A percentile compares a stretch with the other conserved stretches of the same genome.
Conservation (phyloP, 2,113 vertebrate genomes). For the Emydocephalus ijimae region DNA sequence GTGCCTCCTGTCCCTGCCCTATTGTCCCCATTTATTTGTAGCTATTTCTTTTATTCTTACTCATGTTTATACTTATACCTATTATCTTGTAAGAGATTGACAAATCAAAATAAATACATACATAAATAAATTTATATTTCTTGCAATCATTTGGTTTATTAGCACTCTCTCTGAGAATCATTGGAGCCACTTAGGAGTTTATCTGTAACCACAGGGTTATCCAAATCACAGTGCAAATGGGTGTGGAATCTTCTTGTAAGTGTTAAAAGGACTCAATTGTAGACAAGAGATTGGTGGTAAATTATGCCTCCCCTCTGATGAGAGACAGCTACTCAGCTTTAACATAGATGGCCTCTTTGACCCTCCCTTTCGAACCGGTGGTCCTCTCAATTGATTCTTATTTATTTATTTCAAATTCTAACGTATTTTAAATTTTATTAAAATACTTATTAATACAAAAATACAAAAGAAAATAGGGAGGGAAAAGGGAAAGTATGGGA, state of each 20-base stretch:
- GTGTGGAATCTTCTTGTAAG: background rate
- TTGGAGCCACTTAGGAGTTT: background rate
- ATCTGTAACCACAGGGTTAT: background rate
- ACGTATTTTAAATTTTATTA: background rate
- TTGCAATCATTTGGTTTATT: background rate
- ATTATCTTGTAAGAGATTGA: too few relatives aligned
- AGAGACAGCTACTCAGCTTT: too few relatives aligned
- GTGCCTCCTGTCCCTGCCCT: too few relatives aligned
- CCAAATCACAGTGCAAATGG: background rate
- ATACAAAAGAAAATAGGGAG: background rate
- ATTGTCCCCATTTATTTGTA: too few relatives aligned
- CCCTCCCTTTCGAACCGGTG: too few relatives aligned
- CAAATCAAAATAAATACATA: too few relatives aligned
- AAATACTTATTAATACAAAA: background rate
- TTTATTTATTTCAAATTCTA: background rate
- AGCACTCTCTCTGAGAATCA: background rate
- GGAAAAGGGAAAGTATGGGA: background rate
- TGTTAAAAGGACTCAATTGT: background rate
- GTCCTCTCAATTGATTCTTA: too few relatives aligned
- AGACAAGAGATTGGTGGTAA: background rate
- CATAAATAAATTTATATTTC: background rate
- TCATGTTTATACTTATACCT: too few relatives aligned
- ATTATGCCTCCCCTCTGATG: background rate
- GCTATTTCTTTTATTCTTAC: too few relatives aligned
- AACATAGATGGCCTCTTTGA: too few relatives aligned